A percentile compares a stretch with the other conserved stretches of the same genome.
Conservation (phyloP, 2,113 vertebrate genomes). For the Anolis sagrei region DNA sequence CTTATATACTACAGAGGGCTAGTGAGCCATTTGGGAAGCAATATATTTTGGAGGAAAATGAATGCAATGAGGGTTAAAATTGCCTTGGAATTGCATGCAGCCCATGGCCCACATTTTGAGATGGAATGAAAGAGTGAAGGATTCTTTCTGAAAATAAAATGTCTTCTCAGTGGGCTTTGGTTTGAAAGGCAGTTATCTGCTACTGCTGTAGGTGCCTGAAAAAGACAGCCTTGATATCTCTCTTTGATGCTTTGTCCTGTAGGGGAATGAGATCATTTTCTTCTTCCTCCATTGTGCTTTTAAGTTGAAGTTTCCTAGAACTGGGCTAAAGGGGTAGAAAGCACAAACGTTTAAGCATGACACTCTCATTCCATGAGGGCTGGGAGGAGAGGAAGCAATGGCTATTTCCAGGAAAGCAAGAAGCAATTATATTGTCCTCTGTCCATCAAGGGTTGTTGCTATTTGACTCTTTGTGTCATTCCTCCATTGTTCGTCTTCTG, state of each 20-base stretch:
- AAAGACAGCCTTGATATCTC: not conserved
- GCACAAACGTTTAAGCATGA: not conserved
- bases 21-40: no score
- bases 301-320: conserved; percentile 21
- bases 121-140: no score
- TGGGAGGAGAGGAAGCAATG: not conserved
- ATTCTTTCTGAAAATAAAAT: not conserved
- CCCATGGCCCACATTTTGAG: no score
- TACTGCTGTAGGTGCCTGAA: not conserved
- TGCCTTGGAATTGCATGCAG: no score
- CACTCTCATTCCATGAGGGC: conserved; percentile 41
- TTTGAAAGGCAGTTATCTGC: accelerated
- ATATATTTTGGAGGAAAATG: no score
- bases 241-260: conserved; percentile 17
- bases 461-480: not conserved
- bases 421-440: not conserved
- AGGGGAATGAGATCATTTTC: not conserved
- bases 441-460: not conserved
- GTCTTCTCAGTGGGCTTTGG: accelerated
- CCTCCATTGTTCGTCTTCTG: not conserved
- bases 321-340: not conserved
- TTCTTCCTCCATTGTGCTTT: not conserved
- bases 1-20: no score
- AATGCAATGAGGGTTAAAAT: no score
- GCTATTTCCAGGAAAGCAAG: not conserved